Evolutionary conservation across 2,797 vertebrate genomes (phyloP).

Genomic region (Sternotherus odoratus): DNA sequence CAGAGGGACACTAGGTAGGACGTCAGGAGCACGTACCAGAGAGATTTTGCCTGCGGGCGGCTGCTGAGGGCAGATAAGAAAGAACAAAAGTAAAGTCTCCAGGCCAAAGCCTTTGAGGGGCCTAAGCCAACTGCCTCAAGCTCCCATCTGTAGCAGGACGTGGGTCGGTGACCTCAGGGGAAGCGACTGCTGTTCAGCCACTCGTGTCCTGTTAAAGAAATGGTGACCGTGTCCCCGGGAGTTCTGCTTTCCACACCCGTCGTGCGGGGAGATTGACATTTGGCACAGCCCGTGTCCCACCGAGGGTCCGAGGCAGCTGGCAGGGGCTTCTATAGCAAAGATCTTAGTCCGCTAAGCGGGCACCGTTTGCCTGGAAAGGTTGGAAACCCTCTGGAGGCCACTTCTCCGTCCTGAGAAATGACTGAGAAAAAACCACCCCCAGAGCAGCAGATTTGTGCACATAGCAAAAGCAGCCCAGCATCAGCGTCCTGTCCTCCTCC

Average conservation of each 20-base stretch:
- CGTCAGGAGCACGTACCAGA: accelerated
- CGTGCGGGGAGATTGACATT: no score
- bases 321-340: neutral
- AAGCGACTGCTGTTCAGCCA: neutral
- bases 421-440: neutral
- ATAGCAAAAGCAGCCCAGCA: neutral
- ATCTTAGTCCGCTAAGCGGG: neutral
- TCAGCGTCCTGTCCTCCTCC: neutral
- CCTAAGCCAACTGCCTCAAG: neutral
- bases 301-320: no score
- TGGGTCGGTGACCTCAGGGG: neutral
- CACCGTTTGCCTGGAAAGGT: neutral
- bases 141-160: neutral
- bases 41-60: neutral
- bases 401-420: neutral
- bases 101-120: neutral
- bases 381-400: neutral
- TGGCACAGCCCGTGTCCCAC: no score
- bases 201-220: neutral
- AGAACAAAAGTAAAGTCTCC: neutral
- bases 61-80: neutral
- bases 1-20: neutral
- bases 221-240: no score
- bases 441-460: neutral
- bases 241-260: neutral